These are phyloP conservation scores for Adelges cooleyi DNA, from an alignment of 1,140 invertebrate genomes.

Conservation along the genomic window DNA sequence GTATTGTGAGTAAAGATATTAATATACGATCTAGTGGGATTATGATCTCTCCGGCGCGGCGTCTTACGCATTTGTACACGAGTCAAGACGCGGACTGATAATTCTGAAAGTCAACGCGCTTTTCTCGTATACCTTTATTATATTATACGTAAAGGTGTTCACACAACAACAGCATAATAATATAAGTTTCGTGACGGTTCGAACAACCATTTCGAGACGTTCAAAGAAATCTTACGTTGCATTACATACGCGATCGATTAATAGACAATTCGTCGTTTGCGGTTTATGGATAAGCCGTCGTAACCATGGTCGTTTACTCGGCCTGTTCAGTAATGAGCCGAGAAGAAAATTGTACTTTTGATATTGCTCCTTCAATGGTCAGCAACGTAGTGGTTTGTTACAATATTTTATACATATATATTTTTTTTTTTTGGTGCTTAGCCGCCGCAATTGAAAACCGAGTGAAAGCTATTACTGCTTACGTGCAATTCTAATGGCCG, in stretches of 20 bases:
- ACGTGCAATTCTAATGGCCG: conserved; percentile 6
- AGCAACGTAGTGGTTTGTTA: background rate
- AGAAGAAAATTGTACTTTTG: background rate
- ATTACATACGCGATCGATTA: background rate
- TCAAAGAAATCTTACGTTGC: conserved; percentile 15
- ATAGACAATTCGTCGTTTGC: background rate
- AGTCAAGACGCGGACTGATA: too few species aligned
- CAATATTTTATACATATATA: background rate
- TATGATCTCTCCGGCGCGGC: too few species aligned
- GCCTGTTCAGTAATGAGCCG: conserved; percentile 6
- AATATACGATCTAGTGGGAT: too few species aligned
- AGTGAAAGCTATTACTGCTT: conserved; percentile 24
- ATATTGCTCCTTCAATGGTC: background rate
- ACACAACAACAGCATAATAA: too few species aligned
- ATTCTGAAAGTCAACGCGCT: too few species aligned
- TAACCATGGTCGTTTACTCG: conserved; percentile 3
- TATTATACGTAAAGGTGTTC: too few species aligned
- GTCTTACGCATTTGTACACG: too few species aligned
- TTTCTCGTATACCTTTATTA: too few species aligned
- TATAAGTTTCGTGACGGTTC: too few species aligned
- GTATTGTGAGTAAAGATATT: too few species aligned
- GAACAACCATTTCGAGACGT: background rate
- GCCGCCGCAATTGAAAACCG: conserved; percentile 14
- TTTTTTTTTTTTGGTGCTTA: background rate
- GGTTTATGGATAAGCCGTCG: conserved; percentile 1